Conservation (phyloP, 2,888 invertebrate genomes). For the Microplitis manilae region DNA sequence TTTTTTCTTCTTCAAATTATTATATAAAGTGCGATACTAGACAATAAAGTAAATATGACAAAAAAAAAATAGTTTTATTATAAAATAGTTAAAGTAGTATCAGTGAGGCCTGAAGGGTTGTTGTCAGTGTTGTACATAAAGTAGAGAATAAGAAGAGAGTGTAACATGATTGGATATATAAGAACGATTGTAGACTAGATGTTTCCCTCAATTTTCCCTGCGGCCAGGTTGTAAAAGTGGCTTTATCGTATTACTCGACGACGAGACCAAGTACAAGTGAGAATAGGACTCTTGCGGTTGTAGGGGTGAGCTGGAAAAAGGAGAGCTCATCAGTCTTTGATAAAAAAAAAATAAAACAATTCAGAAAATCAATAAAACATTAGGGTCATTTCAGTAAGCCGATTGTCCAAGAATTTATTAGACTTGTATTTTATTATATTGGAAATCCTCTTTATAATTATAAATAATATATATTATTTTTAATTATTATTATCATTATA, state of each 20-base stretch:
- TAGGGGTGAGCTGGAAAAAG: constrained; percentile 12
- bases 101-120: too few species aligned
- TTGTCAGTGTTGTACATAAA: constrained; percentile 14
- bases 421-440: too few species aligned
- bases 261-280: constrained; percentile 6
- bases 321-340: constrained; percentile 14
- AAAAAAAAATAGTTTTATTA: too few species aligned
- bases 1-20: neutral
- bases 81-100: too few species aligned
- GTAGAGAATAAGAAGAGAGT: neutral
- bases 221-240: constrained; percentile 32
- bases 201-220: constrained; percentile 32
- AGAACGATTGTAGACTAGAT: constrained; percentile 20
- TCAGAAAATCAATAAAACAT: constrained; percentile 28
- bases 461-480: too few species aligned
- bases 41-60: too few species aligned
- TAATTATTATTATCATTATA: neutral
- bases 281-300: neutral
- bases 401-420: constrained; percentile 25
- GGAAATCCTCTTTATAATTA: too few species aligned
- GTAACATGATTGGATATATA: constrained; percentile 32
- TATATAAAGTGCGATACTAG: too few species aligned
- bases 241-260: constrained; percentile 39
- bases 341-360: too few species aligned
- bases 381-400: constrained; percentile 30